Evolutionary conservation across 2,797 vertebrate genomes (phyloP).

Genomic region (Podarcis lilfordi): DNA sequence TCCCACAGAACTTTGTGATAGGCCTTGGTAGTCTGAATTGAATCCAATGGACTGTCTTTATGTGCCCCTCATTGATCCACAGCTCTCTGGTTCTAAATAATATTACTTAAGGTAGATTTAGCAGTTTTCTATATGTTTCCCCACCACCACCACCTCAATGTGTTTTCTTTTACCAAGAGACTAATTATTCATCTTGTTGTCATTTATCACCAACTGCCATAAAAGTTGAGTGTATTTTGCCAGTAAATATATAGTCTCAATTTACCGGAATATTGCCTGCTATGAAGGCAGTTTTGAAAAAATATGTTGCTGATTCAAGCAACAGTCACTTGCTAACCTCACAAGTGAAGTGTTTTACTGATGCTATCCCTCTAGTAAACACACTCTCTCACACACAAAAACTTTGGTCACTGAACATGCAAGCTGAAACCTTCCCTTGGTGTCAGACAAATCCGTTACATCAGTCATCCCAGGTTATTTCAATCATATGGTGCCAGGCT

Average conservation of each 20-base stretch:
- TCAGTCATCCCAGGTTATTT: neutral
- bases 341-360: slow-evolving; percentile 28
- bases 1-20: neutral
- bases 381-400: slow-evolving; percentile 31
- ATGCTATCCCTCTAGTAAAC: slow-evolving; percentile 6
- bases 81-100: neutral
- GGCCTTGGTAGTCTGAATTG: neutral
- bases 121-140: neutral
- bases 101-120: neutral
- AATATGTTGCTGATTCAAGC: slow-evolving; percentile 26
- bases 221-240: neutral
- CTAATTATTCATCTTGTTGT: neutral
- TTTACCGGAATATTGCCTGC: neutral
- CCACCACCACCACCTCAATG: neutral
- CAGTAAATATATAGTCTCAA: neutral
- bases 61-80: neutral
- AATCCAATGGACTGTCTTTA: neutral
- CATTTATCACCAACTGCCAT: neutral
- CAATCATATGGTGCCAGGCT: slow-evolving; percentile 30
- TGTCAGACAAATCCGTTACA: slow-evolving; percentile 20
- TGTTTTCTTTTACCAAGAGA: accelerated
- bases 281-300: neutral
- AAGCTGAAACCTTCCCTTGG: slow-evolving; percentile 10
- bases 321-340: neutral
- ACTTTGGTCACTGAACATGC: neutral